These are phyloP conservation scores for Tenthredo notha DNA, from an alignment of 2,888 invertebrate species.

Conservation along the genomic window DNA sequence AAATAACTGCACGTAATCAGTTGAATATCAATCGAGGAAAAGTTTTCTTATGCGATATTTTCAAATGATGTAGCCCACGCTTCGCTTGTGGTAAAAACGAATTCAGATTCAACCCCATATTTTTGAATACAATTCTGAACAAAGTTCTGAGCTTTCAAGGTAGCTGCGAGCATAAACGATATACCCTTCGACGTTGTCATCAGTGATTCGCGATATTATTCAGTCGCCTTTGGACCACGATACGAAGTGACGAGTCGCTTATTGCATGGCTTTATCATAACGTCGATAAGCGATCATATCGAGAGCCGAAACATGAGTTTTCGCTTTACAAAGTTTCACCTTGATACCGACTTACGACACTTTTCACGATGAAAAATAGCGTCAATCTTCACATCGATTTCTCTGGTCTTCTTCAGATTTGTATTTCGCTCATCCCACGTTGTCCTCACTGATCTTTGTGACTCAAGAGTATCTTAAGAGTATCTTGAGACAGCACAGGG, in stretches of 20 bases:
- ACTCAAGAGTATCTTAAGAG: neutral
- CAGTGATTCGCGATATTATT: slow-evolving; percentile 32
- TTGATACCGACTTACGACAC: neutral
- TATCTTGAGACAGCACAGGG: neutral
- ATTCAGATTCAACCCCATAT: neutral
- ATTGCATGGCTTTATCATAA: slow-evolving; percentile 40
- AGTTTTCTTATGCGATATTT: neutral
- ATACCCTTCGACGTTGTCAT: neutral
- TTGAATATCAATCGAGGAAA: neutral
- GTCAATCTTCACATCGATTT: slow-evolving; percentile 15
- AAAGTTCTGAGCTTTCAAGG: neutral
- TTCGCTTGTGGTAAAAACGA: neutral
- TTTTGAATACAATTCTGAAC: neutral
- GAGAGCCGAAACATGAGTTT: neutral
- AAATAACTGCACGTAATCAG: neutral
- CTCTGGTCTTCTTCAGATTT: slow-evolving; percentile 19
- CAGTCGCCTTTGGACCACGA: neutral
- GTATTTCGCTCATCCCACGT: neutral
- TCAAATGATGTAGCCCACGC: neutral
- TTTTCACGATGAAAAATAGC: slow-evolving; percentile 27
- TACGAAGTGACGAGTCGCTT: slow-evolving; percentile 26
- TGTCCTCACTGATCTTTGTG: neutral
- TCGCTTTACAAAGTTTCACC: neutral
- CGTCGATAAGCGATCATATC: slow-evolving; percentile 37
- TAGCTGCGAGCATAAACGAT: neutral